Evolutionary conservation across 2,797 vertebrate genomes (phyloP), one percentile per base, ranked within the genome.

Genomic region (Gallirallus australis): DNA sequence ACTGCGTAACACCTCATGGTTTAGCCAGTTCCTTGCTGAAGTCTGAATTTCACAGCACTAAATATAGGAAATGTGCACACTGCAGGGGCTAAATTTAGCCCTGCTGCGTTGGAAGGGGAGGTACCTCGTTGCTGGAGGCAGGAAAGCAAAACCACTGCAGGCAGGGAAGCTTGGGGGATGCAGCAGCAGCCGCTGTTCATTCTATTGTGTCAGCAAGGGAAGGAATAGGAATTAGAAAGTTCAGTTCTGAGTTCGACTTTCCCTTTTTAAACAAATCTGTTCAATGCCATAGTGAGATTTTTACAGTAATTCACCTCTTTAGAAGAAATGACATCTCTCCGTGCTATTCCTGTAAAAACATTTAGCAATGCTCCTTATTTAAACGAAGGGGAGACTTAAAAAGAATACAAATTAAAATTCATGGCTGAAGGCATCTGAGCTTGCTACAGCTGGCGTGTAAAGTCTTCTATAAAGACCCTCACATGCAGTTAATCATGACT

Each of bases 61-160:
- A 97, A 98, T 96, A 98, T 97, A 98, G 97, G 94, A 93, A 53
- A 37, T 65, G 79, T 82, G 92, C 91, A 66, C 40, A 84, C 96
- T 76, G 86, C 90, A 65, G 71, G 73, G 83, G 72, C 96, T 97
- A 97, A 97, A 96, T 97, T 96, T 97, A 98, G 95, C 84, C 94
- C 77, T 96, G 82, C 90, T 96, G 93, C 76, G 91, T 90, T 89
- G 79, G 80, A 57, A 93, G 78, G 91, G 92, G 85, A 93, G 90
- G 93, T 86, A 61, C 88, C 82, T 88, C 1, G 1, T 77, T 92
- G 76, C 85, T 85, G 90, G 15, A 56, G 92, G 73, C 95, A 86
- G 70, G 53, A 61, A 66, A 63, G 57, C 85, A 89, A 94, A 93
- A 93, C 73, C 82, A 92, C 89, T 87, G 88, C 89, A 92, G 80